Conservation (phyloP, 2,797 vertebrate species). For the Pagetopsis macropterus region DNA sequence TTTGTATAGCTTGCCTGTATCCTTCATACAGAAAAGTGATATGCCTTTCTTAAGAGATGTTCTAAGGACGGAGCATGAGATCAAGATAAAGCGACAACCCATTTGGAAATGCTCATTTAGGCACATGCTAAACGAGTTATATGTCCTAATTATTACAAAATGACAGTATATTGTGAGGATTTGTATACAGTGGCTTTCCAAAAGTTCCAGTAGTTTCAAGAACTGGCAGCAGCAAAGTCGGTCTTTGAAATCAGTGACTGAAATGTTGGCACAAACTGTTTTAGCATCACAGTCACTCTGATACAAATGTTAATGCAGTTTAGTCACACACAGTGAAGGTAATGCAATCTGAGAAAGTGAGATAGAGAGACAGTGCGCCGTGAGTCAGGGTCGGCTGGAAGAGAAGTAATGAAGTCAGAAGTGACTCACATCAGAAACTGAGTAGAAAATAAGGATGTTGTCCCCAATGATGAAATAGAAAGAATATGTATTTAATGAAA, state of each 20-base stretch:
- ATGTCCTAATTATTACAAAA: neutral
- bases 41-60: neutral
- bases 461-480: constrained; percentile 19
- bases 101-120: neutral
- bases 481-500: neutral
- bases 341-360: constrained; percentile 10
- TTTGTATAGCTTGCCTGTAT: neutral
- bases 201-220: neutral
- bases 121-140: neutral
- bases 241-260: neutral
- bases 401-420: constrained; percentile 9
- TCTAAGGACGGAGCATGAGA: neutral
- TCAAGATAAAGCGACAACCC: neutral
- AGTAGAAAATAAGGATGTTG: constrained; percentile 23
- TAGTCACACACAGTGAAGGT: neutral
- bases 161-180: neutral
- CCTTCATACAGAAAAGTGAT: constrained; percentile 2
- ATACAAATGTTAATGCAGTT: neutral
- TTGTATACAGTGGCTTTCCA: neutral
- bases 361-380: neutral
- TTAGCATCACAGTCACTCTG: neutral
- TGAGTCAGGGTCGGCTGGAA: constrained; percentile 43
- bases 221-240: neutral
- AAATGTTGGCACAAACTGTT: neutral
- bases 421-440: constrained; percentile 39